Evolutionary conservation across 2,797 vertebrate genomes (phyloP).

Genomic region (Cynodonichthys magdalenae): DNA sequence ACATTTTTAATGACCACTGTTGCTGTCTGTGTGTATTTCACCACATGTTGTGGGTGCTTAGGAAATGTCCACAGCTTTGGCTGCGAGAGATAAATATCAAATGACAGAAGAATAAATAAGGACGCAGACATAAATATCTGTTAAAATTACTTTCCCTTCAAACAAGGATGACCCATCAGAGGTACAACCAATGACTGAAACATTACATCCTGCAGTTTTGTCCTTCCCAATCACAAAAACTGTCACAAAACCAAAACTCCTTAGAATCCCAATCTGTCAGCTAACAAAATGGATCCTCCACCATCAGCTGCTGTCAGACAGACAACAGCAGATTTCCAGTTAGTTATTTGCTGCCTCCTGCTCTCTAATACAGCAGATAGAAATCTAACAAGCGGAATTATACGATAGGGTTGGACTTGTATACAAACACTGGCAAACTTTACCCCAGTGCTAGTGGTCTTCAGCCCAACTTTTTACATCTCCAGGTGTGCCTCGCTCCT

Average conservation of each 20-base stretch:
- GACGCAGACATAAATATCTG: no score
- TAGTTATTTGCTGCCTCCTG: constrained; percentile 8
- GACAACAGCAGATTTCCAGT: constrained; percentile 17
- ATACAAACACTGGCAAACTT: constrained; percentile 39
- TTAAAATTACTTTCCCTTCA: no score
- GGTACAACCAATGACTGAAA: neutral
- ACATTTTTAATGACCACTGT: no score
- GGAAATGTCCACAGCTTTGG: no score
- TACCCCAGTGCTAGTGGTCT: no score
- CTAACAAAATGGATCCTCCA: constrained; percentile 7
- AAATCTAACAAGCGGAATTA: constrained; percentile 38
- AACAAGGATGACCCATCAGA: no score
- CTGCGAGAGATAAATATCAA: no score
- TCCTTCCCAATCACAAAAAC: neutral
- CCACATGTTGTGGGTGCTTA: no score
- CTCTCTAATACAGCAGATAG: constrained; percentile 25
- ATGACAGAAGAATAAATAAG: no score
- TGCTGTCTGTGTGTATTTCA: no score
- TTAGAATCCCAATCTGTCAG: constrained; percentile 2
- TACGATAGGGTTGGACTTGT: constrained; percentile 21
- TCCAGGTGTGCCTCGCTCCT: constrained; percentile 59
- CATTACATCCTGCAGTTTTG: neutral
- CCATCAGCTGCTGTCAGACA: constrained; percentile 18
- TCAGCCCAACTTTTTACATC: constrained; percentile 9
- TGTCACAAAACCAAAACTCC: neutral